Percentiles rank a stretch among this genome's conserved stretches.
Evolutionary conservation across 2,797 vertebrate species (phyloP).

Genomic region (Arvicola amphibius): DNA sequence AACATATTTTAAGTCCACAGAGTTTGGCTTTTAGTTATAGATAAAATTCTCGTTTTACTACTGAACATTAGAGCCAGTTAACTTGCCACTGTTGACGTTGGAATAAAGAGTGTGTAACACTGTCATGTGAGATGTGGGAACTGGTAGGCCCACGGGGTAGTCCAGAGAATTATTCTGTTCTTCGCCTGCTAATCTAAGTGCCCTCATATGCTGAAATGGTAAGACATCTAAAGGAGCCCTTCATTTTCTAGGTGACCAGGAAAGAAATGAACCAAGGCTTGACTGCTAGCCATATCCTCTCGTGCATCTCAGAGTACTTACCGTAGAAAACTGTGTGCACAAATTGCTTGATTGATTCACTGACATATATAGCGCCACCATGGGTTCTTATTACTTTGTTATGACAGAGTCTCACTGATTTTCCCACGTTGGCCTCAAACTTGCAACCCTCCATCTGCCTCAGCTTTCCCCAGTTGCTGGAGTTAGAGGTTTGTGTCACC

Average conservation of each 20-base stretch:
- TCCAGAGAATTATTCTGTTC: constrained; percentile 25
- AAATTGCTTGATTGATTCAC: not conserved
- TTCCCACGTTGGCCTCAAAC: not conserved
- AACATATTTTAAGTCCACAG: not conserved
- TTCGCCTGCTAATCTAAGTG: not conserved
- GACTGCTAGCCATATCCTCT: not conserved
- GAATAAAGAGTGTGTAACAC: not conserved
- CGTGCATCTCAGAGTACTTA: constrained; percentile 36
- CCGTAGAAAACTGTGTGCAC: not conserved
- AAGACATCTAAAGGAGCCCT: not conserved
- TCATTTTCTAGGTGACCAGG: constrained; percentile 44
- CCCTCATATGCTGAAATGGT: not conserved
- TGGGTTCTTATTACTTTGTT: not conserved
- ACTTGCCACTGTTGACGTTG: not conserved
- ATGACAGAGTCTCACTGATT: not conserved
- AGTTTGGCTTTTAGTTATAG: constrained; percentile 37
- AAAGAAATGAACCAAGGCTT: constrained; percentile 31
- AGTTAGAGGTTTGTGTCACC: not conserved
- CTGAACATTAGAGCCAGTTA: not conserved
- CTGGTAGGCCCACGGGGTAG: not conserved
- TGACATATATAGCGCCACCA: not conserved
- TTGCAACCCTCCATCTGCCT: not conserved
- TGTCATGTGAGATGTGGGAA: not conserved
- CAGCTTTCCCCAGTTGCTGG: not conserved
- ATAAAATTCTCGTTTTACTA: not conserved